Evolutionary conservation across 2,888 invertebrate genomes (phyloP).

Genomic region (Lasioglossum figueresi): DNA sequence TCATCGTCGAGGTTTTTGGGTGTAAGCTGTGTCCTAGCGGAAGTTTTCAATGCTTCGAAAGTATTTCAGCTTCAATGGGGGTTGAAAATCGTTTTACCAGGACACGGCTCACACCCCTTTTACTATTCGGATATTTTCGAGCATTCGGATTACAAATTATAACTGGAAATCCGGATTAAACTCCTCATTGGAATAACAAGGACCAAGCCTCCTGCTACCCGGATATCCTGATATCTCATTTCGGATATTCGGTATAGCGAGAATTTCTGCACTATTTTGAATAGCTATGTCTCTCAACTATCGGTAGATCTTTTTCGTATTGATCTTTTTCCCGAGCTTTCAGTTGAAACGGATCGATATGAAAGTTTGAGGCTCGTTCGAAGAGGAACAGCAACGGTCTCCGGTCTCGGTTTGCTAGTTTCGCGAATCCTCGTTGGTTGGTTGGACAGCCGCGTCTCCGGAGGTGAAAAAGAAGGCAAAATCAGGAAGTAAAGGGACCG

Average conservation of each 20-base stretch:
- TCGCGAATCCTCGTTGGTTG: constrained; percentile 13
- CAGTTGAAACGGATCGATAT: background rate
- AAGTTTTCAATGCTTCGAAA: background rate
- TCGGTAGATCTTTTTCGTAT: background rate
- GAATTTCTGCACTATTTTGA: too few species aligned
- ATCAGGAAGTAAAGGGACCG: constrained; percentile 71
- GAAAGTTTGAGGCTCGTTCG: background rate
- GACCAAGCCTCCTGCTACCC: too few species aligned
- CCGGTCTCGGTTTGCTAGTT: constrained; percentile 8
- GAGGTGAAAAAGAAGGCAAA: constrained; percentile 63
- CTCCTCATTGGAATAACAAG: too few species aligned
- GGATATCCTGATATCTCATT: too few species aligned
- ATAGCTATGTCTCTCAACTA: background rate
- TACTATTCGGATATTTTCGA: background rate
- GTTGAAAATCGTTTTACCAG: background rate
- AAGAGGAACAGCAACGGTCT: background rate
- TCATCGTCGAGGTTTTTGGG: background rate
- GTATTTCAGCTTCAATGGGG: background rate
- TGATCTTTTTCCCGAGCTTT: background rate
- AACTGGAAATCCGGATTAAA: background rate
- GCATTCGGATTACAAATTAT: background rate
- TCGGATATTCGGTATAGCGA: too few species aligned
- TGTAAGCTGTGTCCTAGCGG: background rate
- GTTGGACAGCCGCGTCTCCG: constrained; percentile 35
- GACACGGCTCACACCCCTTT: background rate